Base-by-base conservation (phyloP, 1,140 invertebrate species). In the Ganaspis sp. region DNA sequence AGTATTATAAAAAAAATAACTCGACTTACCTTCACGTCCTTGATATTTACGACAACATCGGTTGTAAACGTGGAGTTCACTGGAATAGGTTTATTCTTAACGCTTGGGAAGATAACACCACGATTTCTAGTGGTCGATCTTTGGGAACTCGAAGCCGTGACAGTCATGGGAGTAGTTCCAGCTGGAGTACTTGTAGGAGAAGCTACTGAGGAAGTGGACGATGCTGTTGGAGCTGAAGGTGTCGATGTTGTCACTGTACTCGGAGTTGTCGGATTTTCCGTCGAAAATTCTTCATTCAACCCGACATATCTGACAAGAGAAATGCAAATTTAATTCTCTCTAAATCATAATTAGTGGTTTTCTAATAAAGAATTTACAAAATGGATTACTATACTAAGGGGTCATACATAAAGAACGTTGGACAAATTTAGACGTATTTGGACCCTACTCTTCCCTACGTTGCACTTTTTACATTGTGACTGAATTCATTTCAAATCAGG, bases 61-160 rank as follows among this genome's bases (percentile, higher is more conserved):
- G 94, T 95, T 19, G 94, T 93, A 85, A 96, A 96, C 9, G 95
- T 96, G 73, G 95, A 95, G 90, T 97, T 97, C 8, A 95, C 93
- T 34, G 95, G 93, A 74, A 95, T 94, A 4, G 96, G 96, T 84
- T 97, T 97, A 87, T 97, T 97, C 87, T 97, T 97, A 12, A 97
- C 95, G 82, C 96, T 96, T 0, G 96, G 96, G 91, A 97, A 97
- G 88, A 97, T 97, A 81, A 97, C 94, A 54, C 95, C 95, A 19
- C 95, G 94, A 89, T 95, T 96, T 72, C 95, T 93, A 58, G 89
- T 90, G 40, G 87, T 83, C 71, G 87, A 86, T 78, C 92, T 89
- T 74, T 85, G 86, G 0, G 85, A 92, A 82, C 80, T 90, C 76
- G 85, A 77, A 5, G 79, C 64, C 37, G 81, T 79, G 76, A 73